These are phyloP conservation scores for Cacoxenus indagator DNA, from an alignment of 2,888 invertebrate species.

Conservation along the genomic window DNA sequence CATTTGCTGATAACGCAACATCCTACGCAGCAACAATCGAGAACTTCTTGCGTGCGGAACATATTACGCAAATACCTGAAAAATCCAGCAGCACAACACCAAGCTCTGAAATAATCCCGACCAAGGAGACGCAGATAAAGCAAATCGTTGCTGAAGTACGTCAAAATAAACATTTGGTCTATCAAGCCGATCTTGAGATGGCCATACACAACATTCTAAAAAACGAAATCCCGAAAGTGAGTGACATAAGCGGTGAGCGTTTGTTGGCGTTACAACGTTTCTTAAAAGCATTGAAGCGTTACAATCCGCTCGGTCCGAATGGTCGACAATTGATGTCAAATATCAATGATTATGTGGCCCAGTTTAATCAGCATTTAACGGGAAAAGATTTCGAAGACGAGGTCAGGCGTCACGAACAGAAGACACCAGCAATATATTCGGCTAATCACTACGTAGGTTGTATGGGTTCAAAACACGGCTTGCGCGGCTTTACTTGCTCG, in stretches of 20 bases:
- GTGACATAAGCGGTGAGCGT: constrained; percentile 79
- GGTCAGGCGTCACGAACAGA: constrained; percentile 73
- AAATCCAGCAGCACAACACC: neutral
- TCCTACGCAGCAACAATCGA: constrained; percentile 50
- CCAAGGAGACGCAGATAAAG: constrained; percentile 2
- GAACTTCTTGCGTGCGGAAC: constrained; percentile 41
- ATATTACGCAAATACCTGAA: constrained; percentile 46
- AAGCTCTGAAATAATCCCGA: neutral
- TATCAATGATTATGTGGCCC: constrained; percentile 73
- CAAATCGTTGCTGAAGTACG: constrained; percentile 57
- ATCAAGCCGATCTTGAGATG: constrained; percentile 90
- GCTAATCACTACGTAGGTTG: constrained; percentile 82
- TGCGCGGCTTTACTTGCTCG: constrained; percentile 93
- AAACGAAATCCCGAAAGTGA: constrained; percentile 84
- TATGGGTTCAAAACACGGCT: constrained; percentile 79
- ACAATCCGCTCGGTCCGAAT: constrained; percentile 83
- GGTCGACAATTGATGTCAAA: constrained; percentile 78
- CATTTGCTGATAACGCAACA: constrained; percentile 69
- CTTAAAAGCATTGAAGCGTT: constrained; percentile 78
- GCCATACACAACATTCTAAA: constrained; percentile 79
- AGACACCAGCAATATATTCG: constrained; percentile 73
- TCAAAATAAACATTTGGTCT: constrained; percentile 74
- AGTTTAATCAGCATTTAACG: constrained; percentile 72
- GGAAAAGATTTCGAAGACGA: constrained; percentile 76
- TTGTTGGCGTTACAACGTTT: constrained; percentile 82